Conservation (phyloP, 2,113 vertebrate species). For the Phylloscopus trochilus region DNA sequence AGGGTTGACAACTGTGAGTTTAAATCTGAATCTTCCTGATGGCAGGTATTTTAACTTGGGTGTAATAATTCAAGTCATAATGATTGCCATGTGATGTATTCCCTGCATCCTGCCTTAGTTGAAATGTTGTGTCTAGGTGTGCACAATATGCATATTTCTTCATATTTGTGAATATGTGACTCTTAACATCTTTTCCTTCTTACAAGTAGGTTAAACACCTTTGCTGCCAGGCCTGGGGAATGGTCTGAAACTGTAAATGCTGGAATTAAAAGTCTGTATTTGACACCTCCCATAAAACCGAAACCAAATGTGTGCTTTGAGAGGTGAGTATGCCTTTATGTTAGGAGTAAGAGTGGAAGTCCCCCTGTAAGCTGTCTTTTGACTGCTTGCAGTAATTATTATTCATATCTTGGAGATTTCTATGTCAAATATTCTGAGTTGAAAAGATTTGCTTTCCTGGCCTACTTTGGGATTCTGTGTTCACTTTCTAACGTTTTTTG, state of each 20-base stretch:
- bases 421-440: not conserved
- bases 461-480: not conserved
- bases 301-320: not conserved
- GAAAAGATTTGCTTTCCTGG: not conserved
- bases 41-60: not conserved
- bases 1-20: not conserved
- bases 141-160: not conserved
- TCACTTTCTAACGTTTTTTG: not conserved
- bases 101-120: not conserved
- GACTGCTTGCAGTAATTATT: not conserved
- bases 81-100: not conserved
- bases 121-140: not conserved
- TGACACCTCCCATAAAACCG: not conserved
- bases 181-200: not conserved
- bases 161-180: not conserved
- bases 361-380: not conserved
- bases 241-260: not conserved
- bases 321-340: conserved; percentile 24
- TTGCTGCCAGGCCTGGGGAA: not conserved
- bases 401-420: not conserved
- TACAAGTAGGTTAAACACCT: not conserved
- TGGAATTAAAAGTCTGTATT: not conserved
- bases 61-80: not conserved
- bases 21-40: not conserved
- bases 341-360: not conserved